Percentiles rank a stretch among this genome's conserved stretches.
phyloP scores from a whole-genome alignment of 2,888 invertebrate species.

The Altica lythri region DNA sequence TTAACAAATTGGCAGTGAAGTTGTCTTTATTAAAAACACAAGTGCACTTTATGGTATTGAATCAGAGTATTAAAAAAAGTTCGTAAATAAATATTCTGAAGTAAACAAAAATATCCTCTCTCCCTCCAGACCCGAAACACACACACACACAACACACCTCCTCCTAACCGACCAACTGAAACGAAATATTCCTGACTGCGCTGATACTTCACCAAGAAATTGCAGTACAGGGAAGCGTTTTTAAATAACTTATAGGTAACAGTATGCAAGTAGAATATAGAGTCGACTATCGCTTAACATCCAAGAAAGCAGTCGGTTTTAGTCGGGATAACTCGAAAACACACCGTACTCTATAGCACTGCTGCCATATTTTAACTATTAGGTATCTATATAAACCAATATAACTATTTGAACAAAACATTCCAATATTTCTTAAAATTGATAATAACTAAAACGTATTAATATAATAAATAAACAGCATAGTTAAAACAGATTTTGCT shows the following conservation, averaged over 20 bases:
- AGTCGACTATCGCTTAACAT: slow-evolving; percentile 40
- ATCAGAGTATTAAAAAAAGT: slow-evolving; percentile 33
- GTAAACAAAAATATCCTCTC: slow-evolving; percentile 54
- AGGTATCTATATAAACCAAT: slow-evolving; percentile 9
- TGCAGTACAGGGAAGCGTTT: slow-evolving; percentile 45
- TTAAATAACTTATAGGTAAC: slow-evolving; percentile 31
- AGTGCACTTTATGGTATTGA: slow-evolving; percentile 45
- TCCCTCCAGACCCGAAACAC: slow-evolving; percentile 50
- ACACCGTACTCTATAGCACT: slow-evolving; percentile 1
- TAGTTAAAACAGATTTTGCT: too few relatives aligned
- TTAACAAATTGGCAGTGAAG: slow-evolving; percentile 28
- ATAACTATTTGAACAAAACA: slow-evolving; percentile 19
- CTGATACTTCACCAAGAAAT: slow-evolving; percentile 26
- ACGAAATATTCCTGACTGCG: slow-evolving; percentile 54
- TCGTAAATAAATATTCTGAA: slow-evolving; percentile 50
- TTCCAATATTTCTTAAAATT: not conserved
- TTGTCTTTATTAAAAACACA: slow-evolving; percentile 27
- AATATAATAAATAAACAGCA: not conserved
- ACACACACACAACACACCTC: slow-evolving; percentile 45
- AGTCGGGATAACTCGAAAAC: slow-evolving; percentile 14
- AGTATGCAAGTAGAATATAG: slow-evolving; percentile 13
- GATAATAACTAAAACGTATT: not conserved
- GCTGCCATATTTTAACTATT: slow-evolving; percentile 19
- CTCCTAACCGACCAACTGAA: slow-evolving; percentile 53
- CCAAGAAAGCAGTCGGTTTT: slow-evolving; percentile 20